Evolutionary conservation across 53 echinoderm and acorn worm species (phyloP).

Genomic region (Antedon mediterranea): DNA sequence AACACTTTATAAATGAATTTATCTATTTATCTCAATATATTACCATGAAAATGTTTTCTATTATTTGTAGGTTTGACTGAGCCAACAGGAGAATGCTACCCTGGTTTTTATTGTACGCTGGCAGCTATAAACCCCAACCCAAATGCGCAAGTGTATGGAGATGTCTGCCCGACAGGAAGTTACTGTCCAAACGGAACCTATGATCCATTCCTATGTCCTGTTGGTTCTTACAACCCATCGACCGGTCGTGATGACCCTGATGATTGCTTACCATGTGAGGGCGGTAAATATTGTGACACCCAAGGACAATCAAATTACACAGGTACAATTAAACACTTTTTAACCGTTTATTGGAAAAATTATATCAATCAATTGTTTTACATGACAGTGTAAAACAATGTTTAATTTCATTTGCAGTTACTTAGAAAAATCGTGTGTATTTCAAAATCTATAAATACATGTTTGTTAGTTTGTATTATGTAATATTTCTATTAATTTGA

Average conservation of each 20-base stretch:
- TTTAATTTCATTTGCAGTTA: too few relatives aligned
- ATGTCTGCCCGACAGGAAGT: slow-evolving; percentile 73
- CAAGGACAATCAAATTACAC: slow-evolving; percentile 84
- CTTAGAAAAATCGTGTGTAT: too few relatives aligned
- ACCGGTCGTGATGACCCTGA: slow-evolving; percentile 33
- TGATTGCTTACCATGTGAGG: slow-evolving; percentile 67
- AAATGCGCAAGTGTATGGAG: slow-evolving; percentile 57
- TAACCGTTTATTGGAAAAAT: too few relatives aligned
- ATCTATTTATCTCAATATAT: too few relatives aligned
- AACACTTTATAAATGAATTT: too few relatives aligned
- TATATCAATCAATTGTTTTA: too few relatives aligned
- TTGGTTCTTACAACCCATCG: slow-evolving; percentile 64
- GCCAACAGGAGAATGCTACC: slow-evolving; percentile 58
- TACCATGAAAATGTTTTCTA: background rate
- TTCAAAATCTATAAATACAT: too few relatives aligned
- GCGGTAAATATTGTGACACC: slow-evolving; percentile 67
- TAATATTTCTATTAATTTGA: background rate
- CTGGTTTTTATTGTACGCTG: slow-evolving; percentile 77
- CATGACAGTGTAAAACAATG: too few relatives aligned
- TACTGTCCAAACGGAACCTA: slow-evolving; percentile 69
- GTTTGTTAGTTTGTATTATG: too few relatives aligned
- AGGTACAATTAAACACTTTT: too few relatives aligned
- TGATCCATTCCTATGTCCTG: slow-evolving; percentile 52
- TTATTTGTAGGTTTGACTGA: slow-evolving; percentile 43
- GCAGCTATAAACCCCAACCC: slow-evolving; percentile 82